Conservation (phyloP, 2,888 invertebrate species). For the Phaonia tiefii region DNA sequence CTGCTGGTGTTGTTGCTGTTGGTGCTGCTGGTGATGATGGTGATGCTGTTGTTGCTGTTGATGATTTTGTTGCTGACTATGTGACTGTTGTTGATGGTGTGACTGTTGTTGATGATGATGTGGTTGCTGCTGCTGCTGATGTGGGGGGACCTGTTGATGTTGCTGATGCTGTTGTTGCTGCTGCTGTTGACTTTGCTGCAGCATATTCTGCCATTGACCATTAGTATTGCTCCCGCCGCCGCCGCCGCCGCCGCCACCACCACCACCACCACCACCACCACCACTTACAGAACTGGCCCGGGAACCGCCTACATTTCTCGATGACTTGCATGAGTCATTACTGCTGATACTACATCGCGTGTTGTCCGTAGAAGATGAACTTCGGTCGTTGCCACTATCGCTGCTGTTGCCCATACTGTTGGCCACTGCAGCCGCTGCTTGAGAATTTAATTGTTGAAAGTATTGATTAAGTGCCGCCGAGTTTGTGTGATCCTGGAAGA, state of each 20-base stretch:
- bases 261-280: constrained; percentile 56
- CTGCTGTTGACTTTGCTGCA: constrained; percentile 67
- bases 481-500: constrained; percentile 77
- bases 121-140: constrained; percentile 67
- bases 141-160: constrained; percentile 65
- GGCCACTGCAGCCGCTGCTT: constrained; percentile 72
- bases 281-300: no score
- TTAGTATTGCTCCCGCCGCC: constrained; percentile 47
- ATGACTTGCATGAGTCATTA: constrained; percentile 71
- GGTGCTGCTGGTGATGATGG: constrained; percentile 71
- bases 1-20: constrained; percentile 69
- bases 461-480: constrained; percentile 74
- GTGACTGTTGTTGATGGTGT: constrained; percentile 63
- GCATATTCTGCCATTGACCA: constrained; percentile 68
- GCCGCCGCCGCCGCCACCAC: constrained; percentile 62
- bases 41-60: constrained; percentile 75
- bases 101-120: constrained; percentile 68
- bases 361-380: constrained; percentile 68
- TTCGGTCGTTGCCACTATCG: constrained; percentile 60
- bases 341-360: constrained; percentile 73
- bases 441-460: constrained; percentile 77
- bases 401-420: constrained; percentile 63
- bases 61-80: constrained; percentile 58
- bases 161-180: constrained; percentile 65
- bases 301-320: constrained; percentile 56